phyloP scores from a whole-genome alignment of 2,888 invertebrate species.

The Apotomis betuletana region DNA sequence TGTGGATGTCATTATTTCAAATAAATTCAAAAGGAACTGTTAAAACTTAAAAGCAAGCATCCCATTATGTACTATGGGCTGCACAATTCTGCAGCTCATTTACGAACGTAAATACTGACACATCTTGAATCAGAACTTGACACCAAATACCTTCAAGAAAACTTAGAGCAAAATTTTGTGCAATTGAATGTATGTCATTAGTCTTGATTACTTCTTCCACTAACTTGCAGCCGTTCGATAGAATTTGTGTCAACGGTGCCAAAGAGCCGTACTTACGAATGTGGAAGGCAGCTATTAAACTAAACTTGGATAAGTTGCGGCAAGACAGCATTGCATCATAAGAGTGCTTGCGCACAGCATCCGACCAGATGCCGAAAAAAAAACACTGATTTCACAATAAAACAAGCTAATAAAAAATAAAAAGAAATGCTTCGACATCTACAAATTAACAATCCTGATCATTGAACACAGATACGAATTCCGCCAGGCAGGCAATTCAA shows the following conservation, averaged over 20 bases:
- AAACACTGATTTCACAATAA: too few relatives aligned
- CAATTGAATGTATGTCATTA: not conserved
- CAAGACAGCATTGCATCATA: constrained; percentile 22
- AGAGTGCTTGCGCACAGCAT: not conserved
- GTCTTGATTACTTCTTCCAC: not conserved
- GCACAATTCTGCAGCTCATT: too few relatives aligned
- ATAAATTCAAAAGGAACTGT: too few relatives aligned
- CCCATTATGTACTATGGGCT: too few relatives aligned
- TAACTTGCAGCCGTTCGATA: not conserved
- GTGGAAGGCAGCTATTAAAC: constrained; percentile 25
- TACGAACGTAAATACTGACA: too few relatives aligned
- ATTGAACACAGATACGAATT: too few relatives aligned
- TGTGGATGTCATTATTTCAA: too few relatives aligned
- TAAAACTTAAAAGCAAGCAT: too few relatives aligned
- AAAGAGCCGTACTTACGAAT: constrained; percentile 8
- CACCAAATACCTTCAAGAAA: not conserved
- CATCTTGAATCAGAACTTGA: not conserved
- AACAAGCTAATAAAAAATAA: too few relatives aligned
- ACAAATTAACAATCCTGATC: too few relatives aligned
- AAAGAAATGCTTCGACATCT: too few relatives aligned
- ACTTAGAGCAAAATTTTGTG: not conserved
- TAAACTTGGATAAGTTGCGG: constrained; percentile 20
- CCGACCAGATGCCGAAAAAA: not conserved
- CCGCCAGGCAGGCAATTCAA: too few relatives aligned
- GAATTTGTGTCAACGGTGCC: constrained; percentile 23